These are phyloP conservation scores for Holotrichia oblita DNA, from an alignment of 1,140 invertebrate species.

Conservation along the genomic window DNA sequence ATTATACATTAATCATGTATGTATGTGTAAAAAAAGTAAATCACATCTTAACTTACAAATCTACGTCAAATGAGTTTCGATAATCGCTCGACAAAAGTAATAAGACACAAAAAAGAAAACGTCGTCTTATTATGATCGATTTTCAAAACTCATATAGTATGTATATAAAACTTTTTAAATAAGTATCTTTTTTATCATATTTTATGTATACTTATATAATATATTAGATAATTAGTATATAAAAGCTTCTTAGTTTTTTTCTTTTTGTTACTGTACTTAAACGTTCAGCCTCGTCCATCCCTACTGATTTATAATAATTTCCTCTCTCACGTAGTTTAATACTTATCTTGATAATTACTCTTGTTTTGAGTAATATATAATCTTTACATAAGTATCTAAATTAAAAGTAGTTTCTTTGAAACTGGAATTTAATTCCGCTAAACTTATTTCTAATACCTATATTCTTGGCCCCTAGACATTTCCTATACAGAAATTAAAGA, in stretches of 20 bases:
- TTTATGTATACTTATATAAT: conserved; percentile 36
- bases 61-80: conserved; percentile 45
- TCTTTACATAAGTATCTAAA: neutral
- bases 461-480: conserved; percentile 3
- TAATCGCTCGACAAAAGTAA: conserved; percentile 59
- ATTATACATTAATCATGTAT: neutral
- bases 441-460: too few relatives aligned
- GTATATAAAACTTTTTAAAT: too few relatives aligned
- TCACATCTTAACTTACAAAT: conserved; percentile 33
- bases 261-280: neutral
- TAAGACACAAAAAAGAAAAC: conserved; percentile 55
- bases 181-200: neutral
- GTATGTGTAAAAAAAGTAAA: conserved; percentile 32
- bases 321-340: neutral
- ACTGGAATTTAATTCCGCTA: neutral
- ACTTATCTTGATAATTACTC: conserved; percentile 33
- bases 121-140: conserved; percentile 58
- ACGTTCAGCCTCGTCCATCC: conserved; percentile 32
- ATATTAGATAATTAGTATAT: conserved; percentile 35
- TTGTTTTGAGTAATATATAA: neutral
- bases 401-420: too few relatives aligned
- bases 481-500: neutral
- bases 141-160: conserved; percentile 52
- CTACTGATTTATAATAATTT: conserved; percentile 40
- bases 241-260: conserved; percentile 27